These are phyloP conservation scores for Montipora capricornis DNA, from an alignment of 64 coral and sea anemone genomes.

Conservation along the genomic window DNA sequence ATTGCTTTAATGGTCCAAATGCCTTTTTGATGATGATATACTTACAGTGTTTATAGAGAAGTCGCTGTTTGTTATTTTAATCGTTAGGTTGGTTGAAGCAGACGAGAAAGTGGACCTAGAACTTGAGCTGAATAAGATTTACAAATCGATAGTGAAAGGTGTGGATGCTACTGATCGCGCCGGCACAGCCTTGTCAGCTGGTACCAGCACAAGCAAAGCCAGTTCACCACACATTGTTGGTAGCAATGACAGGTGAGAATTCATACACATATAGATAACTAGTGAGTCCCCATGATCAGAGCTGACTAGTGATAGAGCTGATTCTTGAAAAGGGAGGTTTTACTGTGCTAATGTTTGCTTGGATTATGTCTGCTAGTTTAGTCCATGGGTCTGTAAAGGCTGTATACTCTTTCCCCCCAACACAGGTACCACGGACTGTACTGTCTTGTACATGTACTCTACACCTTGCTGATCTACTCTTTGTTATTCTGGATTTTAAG, in stretches of 20 bases:
- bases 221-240: slow-evolving; percentile 69
- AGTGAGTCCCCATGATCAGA: too few species aligned
- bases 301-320: too few species aligned
- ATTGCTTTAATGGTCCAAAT: too few species aligned
- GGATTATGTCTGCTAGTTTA: too few species aligned
- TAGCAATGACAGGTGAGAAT: slow-evolving; percentile 74
- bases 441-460: too few species aligned
- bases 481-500: too few species aligned
- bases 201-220: slow-evolving; percentile 41
- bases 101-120: slow-evolving; percentile 90
- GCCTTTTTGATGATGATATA: background rate
- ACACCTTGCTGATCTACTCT: too few species aligned
- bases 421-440: too few species aligned
- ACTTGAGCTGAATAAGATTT: slow-evolving; percentile 84
- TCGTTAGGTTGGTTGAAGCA: slow-evolving; percentile 76
- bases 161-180: slow-evolving; percentile 68
- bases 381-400: too few species aligned
- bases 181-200: slow-evolving; percentile 77
- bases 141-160: slow-evolving; percentile 82
- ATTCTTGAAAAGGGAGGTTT: too few species aligned
- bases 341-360: too few species aligned
- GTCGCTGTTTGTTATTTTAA: background rate
- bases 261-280: background rate
- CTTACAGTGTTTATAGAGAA: background rate
- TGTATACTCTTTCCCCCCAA: too few species aligned